Conservation (phyloP, 1,140 invertebrate genomes). For the Cherax quadricarinatus region DNA sequence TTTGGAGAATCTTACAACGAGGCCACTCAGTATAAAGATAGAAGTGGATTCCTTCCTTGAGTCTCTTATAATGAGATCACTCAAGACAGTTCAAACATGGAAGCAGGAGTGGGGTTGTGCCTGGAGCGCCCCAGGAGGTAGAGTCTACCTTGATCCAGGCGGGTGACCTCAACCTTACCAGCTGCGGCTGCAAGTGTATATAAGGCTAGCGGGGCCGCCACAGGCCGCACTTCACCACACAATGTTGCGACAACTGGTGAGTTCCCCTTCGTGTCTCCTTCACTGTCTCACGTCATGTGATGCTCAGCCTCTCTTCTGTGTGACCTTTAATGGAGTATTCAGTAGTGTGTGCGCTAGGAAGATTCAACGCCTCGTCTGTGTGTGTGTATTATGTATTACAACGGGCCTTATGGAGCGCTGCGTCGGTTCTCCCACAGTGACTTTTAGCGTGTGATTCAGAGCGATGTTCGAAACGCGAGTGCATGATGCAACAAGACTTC, state of each 20-base stretch:
- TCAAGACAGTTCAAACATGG: neutral
- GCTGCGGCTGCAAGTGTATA: neutral
- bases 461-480: too few species aligned
- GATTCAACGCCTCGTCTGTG: too few species aligned
- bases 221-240: neutral
- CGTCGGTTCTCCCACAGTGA: too few species aligned
- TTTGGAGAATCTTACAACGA: too few species aligned
- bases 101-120: neutral
- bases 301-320: neutral
- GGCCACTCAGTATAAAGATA: too few species aligned
- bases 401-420: too few species aligned
- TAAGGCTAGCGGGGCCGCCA: neutral
- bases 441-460: too few species aligned
- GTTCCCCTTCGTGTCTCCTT: neutral
- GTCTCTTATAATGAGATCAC: too few species aligned
- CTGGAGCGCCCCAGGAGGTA: neutral
- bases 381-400: too few species aligned
- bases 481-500: too few species aligned
- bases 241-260: slow-evolving; percentile 6
- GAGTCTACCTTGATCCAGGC: neutral
- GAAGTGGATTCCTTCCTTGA: too few species aligned
- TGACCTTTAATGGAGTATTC: neutral
- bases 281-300: neutral
- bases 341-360: too few species aligned
- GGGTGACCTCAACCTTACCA: neutral